Evolutionary conservation across 2,797 vertebrate species (phyloP), one percentile per base, ranked within the genome.

Genomic region (Hafferia zeledoni): DNA sequence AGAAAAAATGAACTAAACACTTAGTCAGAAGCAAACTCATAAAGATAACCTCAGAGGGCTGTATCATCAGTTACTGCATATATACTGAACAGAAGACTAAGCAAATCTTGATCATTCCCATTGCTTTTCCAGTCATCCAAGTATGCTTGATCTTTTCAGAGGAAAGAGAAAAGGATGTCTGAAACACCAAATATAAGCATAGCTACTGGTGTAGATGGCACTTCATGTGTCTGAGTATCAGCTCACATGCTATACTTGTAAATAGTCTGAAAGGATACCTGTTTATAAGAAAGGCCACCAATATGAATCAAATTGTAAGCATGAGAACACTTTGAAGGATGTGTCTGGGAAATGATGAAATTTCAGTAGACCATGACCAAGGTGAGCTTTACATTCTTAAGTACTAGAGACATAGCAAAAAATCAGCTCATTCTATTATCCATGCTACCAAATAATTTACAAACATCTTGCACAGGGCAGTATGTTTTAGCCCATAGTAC

Each of bases 401-500:
- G 31, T 27, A 64, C 33, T 50, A 81, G 90, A 84, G 53, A 56
- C 57, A 31, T 11, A 83, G 52, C 55, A 81, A 84, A 87, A 75
- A 18, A 4, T 28, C 44, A 88, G 11, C 4, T 69, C 13, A 25
- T 75, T 89, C 71, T 44, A 59, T 56, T 56, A 68, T 43, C 14
- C 9, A 12, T 41, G 13, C 23, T 59, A 91, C 12, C 41, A 81
- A 76, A 64, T 24, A 96, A 95, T 95, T 30, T 91, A 94, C 64
- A 96, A 95, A 93, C 56, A 90, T 55, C 92, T 96, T 91, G 76
- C 71, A 91, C 28, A 75, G 67, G 92, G 72, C 88, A 96, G 64
- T 63, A 81, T 91, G 85, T 92, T 97, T 96, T 83, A 71, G 86
- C 46, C 90, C 87, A 81, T 76, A 91, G 90, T 74, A 94, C 64